Conservation (phyloP, 1,140 invertebrate species). For the Lordiphosa collinella region DNA sequence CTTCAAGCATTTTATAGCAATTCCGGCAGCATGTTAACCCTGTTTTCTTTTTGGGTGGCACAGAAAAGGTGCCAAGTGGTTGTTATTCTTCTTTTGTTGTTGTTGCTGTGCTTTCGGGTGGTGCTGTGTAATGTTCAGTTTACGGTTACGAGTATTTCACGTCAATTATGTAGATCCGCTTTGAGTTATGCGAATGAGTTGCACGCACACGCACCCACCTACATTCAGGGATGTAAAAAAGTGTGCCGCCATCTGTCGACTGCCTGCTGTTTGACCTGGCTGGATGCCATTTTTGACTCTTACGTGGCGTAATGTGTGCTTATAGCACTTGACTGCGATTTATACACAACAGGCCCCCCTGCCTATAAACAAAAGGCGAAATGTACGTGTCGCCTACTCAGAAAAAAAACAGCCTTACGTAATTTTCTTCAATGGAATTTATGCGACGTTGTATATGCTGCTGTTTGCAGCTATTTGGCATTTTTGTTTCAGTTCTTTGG, state of each 20-base stretch:
- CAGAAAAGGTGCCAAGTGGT: constrained; percentile 39
- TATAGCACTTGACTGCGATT: constrained; percentile 27
- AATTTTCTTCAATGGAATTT: constrained; percentile 46
- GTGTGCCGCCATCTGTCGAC: constrained; percentile 7
- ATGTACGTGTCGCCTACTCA: neutral
- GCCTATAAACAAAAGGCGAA: constrained; percentile 28
- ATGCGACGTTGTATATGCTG: constrained; percentile 25
- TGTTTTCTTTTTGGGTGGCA: constrained; percentile 16
- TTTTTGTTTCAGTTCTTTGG: constrained; percentile 44
- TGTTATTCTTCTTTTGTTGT: constrained; percentile 25
- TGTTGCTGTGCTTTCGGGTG: constrained; percentile 8
- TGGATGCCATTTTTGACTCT: constrained; percentile 30
- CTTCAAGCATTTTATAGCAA: constrained; percentile 49
- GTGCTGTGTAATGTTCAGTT: constrained; percentile 52
- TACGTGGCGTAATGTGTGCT: constrained; percentile 36
- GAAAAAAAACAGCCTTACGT: constrained; percentile 29
- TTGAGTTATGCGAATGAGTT: constrained; percentile 65
- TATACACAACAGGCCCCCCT: constrained; percentile 7
- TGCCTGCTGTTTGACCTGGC: constrained; percentile 10
- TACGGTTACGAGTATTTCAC: constrained; percentile 60
- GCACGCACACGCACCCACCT: constrained; percentile 1
- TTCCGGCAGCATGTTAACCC: constrained; percentile 51
- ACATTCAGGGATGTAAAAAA: constrained; percentile 1
- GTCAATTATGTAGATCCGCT: constrained; percentile 74
- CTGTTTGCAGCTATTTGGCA: constrained; percentile 50